These are phyloP conservation scores for Odontamblyopus rebecca DNA, from an alignment of 2,797 vertebrate genomes.

Conservation along the genomic window DNA sequence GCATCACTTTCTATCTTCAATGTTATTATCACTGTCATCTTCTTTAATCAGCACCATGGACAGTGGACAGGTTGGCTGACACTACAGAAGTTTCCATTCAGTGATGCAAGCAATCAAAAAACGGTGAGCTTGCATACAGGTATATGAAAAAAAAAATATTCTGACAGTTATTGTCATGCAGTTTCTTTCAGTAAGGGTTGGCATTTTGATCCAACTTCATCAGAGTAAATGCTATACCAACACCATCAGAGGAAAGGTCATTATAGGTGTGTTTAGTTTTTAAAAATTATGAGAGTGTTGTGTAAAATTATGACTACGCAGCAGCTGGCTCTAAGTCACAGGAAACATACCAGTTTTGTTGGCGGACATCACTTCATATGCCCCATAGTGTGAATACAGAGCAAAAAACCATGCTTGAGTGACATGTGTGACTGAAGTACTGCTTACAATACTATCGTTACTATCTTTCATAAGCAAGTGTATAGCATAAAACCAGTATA, in stretches of 20 bases:
- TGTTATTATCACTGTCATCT: neutral
- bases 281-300: too few relatives aligned
- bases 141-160: too few relatives aligned
- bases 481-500: neutral
- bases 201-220: slow-evolving; percentile 26
- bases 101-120: neutral
- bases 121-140: neutral
- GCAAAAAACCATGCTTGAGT: neutral
- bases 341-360: slow-evolving; percentile 39
- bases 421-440: slow-evolving; percentile 1
- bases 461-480: too few relatives aligned
- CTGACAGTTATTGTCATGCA: neutral
- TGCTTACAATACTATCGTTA: neutral
- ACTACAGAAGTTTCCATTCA: too few relatives aligned
- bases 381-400: slow-evolving; percentile 29
- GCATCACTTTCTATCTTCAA: neutral
- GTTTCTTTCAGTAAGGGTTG: slow-evolving; percentile 56
- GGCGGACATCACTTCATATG: slow-evolving; percentile 29
- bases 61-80: neutral
- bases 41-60: slow-evolving; percentile 1
- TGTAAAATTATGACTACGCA: too few relatives aligned
- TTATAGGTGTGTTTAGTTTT: too few relatives aligned
- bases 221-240: neutral
- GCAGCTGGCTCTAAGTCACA: slow-evolving; percentile 25
- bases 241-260: too few relatives aligned